Evolutionary conservation across 2,888 invertebrate genomes (phyloP), one percentile per base, ranked within the genome.

Genomic region (Cerastoderma edule): DNA sequence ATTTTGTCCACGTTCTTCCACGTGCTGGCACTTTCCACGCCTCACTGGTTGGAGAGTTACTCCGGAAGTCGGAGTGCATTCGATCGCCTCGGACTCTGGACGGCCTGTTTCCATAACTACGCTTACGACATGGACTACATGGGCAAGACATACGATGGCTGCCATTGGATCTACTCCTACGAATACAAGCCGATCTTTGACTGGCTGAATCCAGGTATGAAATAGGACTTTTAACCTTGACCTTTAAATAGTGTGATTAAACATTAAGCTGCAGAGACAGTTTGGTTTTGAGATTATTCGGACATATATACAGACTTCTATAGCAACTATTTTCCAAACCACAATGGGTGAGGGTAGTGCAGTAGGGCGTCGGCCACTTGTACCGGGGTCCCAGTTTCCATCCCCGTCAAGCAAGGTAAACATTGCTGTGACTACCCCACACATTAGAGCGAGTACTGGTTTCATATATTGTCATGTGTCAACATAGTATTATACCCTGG

Each of bases 151-250:
- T 98, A 98, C 93, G 97, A 98, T 88, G 97, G 97, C 0, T 99
- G 99, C 91, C 97, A 97, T 97, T 99, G 98, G 98, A 96, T 99
- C 75, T 98, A 98, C 90, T 97, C 98, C 93, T 98, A 98, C 92
- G 98, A 99, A 93, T 98, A 97, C 92, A 97, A 98, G 91, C 98
- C 98, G 73, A 97, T 99, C 84, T 96, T 97, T 89, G 96, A 97
- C 87, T 96, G 97, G 88, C 93, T 99, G 2, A 93, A 97, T 86
- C 98, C 98, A 67, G 95, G 96, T 96, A 93, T 94, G 94, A 94
- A 2, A 32, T 53, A 10, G 5, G 1, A 1, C 1, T 2, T 44
- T 44, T 44, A 16, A 8, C 24, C 44, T 24, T 44, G 10, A 13
- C 44, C 44, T 16, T 44, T 16, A 44, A 13, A 44, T 44, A 44